A percentile compares a stretch with the other conserved stretches of the same genome.
Conservation (phyloP, 2,888 invertebrate species). For the Andrena minutula region DNA sequence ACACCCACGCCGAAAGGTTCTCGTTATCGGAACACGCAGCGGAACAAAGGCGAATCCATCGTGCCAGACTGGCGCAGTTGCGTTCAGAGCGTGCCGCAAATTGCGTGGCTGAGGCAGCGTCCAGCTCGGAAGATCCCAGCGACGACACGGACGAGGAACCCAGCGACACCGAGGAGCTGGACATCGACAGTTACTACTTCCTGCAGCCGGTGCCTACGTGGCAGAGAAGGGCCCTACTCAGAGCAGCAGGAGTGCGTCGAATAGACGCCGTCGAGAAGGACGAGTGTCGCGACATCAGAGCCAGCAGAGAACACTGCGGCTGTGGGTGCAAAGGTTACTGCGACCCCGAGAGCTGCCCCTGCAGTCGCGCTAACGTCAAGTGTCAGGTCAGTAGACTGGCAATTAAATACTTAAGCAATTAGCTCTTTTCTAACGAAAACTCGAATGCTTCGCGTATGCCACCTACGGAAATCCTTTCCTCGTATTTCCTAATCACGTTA, state of each 20-base stretch:
- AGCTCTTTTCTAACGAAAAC: too few species aligned
- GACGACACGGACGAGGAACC: conserved; percentile 94
- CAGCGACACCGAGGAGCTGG: conserved; percentile 93
- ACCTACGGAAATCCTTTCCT: too few species aligned
- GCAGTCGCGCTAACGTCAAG: conserved; percentile 97
- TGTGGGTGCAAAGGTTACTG: conserved; percentile 97
- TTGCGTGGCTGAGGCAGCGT: conserved; percentile 85
- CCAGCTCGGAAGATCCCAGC: conserved; percentile 91
- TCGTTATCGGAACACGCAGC: conserved; percentile 95
- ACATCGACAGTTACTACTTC: conserved; percentile 95
- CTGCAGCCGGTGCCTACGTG: conserved; percentile 96
- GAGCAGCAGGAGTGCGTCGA: conserved; percentile 97
- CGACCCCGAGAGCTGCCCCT: conserved; percentile 97
- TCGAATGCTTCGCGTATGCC: too few species aligned
- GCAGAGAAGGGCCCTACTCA: conserved; percentile 93
- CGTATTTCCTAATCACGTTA: too few species aligned
- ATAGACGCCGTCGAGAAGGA: conserved; percentile 97
- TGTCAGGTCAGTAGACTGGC: conserved; percentile 89
- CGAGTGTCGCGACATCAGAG: conserved; percentile 96
- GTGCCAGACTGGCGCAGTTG: conserved; percentile 91
- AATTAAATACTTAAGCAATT: neutral
- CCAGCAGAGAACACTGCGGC: conserved; percentile 96
- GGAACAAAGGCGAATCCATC: conserved; percentile 94
- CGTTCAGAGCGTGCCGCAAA: conserved; percentile 89
- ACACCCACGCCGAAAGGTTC: conserved; percentile 91